Evolutionary conservation across 2,113 vertebrate genomes (phyloP), one percentile per base, ranked within the genome.

Genomic region (Dromas ardeola): DNA sequence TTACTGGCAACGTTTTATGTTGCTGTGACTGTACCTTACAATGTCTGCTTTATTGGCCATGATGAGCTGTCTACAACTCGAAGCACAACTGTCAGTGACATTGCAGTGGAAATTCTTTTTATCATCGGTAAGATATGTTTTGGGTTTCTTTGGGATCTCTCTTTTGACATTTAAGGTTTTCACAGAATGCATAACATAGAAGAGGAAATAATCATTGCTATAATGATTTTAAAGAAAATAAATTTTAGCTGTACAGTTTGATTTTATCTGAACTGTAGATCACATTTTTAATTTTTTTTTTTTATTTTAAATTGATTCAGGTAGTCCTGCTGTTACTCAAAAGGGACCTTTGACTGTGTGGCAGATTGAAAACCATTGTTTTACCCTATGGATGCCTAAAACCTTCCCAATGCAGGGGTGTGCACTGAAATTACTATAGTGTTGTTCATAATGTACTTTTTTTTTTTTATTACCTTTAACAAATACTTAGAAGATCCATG

Each of bases 1-100:
- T 98, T 99, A 78, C 96, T 99, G 73, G 99, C 99, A 69, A 99
- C 99, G 53, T 99, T 99, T 98, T 99, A 99, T 97, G 99, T 99
- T 65, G 99, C 99, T 36, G 99, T 99, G 97, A 99, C 99, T 26
- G 99, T 99, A 95, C 99, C 99, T 88, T 99, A 99, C 97, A 99
- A 99, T 21, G 99, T 99, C 73, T 99, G 99, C 90, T 99, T 99
- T 97, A 99, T 99, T 63, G 99, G 99, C 67, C 99, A 99, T 13
- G 99, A 99, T 55, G 99, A 99, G 90, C 97, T 99, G 79, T 98
- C 98, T 90, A 98, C 98, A 30, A 99, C 99, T n/a, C 98, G 99
- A 97, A 99, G 99, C 99, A 99, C 99, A 73, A 99, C 99, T 2
- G 99, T 99, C 98, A 99, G 99, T 76, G 99, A 99, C 97, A 99